phyloP scores from a whole-genome alignment of 2,888 invertebrate species.

The Hemithea aestivaria region DNA sequence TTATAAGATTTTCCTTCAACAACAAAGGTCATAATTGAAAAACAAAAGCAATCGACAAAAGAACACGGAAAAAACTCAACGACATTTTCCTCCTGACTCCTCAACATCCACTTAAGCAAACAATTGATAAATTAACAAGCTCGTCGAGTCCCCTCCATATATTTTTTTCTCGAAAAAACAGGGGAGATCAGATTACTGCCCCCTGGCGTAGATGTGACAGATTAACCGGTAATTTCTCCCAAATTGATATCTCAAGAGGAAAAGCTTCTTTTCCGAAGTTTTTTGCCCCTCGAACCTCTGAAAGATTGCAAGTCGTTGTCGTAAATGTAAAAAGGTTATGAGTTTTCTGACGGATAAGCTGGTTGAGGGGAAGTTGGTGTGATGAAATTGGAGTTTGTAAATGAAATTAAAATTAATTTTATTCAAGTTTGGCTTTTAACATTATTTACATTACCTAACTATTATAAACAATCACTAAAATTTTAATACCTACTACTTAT shows the following conservation, averaged over 20 bases:
- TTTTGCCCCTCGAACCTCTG: constrained; percentile 41
- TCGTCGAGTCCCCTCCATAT: constrained; percentile 46
- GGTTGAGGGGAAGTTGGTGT: constrained; percentile 4
- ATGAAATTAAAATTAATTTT: too few species aligned
- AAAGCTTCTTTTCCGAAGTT: constrained; percentile 39
- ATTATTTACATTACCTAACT: too few species aligned
- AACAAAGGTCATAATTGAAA: background rate
- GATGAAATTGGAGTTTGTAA: constrained; percentile 14
- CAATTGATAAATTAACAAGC: constrained; percentile 71
- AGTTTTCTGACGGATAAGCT: constrained; percentile 39
- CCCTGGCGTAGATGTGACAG: constrained; percentile 72
- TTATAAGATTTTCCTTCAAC: too few species aligned
- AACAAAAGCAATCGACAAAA: constrained; percentile 2
- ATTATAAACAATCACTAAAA: too few species aligned
- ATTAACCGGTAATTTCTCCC: constrained; percentile 73
- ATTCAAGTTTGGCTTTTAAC: too few species aligned
- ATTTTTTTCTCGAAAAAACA: constrained; percentile 48
- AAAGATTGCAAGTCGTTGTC: constrained; percentile 63
- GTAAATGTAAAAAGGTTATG: constrained; percentile 36
- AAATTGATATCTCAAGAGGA: constrained; percentile 75
- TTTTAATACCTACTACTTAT: too few species aligned
- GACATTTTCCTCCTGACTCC: constrained; percentile 33
- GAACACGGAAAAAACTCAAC: constrained; percentile 13
- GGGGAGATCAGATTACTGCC: constrained; percentile 63
- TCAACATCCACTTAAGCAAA: constrained; percentile 52